A percentile compares a stretch with the other conserved stretches of the same genome.
Evolutionary conservation across 2,888 invertebrate species (phyloP).

Genomic region (Serrognathus titanus): DNA sequence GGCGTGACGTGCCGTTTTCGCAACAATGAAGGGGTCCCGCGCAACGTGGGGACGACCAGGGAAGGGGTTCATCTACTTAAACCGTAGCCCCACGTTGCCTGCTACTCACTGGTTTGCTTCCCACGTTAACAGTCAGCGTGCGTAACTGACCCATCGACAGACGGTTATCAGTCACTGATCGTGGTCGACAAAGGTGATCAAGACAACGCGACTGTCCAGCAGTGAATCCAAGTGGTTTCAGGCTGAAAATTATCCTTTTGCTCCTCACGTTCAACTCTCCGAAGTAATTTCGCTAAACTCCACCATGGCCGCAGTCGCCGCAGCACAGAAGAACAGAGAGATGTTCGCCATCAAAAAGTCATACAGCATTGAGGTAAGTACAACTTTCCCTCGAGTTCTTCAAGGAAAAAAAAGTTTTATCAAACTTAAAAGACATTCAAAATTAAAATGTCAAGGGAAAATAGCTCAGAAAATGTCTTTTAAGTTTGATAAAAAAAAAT

Average conservation of each 20-base stretch:
- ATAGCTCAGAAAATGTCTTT: no score
- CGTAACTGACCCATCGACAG: slow-evolving; percentile 40
- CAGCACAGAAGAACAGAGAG: slow-evolving; percentile 91
- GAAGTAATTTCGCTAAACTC: slow-evolving; percentile 1
- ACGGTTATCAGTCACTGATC: slow-evolving; percentile 47
- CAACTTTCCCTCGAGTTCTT: not conserved
- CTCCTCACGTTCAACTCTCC: slow-evolving; percentile 30
- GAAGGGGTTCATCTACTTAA: slow-evolving; percentile 47
- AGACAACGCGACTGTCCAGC: slow-evolving; percentile 51
- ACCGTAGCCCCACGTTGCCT: slow-evolving; percentile 39
- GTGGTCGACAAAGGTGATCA: slow-evolving; percentile 55
- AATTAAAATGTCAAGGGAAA: no score
- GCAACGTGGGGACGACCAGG: slow-evolving; percentile 51
- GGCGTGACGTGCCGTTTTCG: slow-evolving; percentile 55
- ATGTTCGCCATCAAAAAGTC: slow-evolving; percentile 97
- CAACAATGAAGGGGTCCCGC: slow-evolving; percentile 50
- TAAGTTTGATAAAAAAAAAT: no score
- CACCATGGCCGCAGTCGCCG: slow-evolving; percentile 79
- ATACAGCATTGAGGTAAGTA: slow-evolving; percentile 92
- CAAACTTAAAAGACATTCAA: no score
- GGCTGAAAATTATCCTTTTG: slow-evolving; percentile 34
- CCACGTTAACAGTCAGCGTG: slow-evolving; percentile 40
- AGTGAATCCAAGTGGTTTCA: slow-evolving; percentile 48
- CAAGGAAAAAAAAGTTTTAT: no score
- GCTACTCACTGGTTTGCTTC: slow-evolving; percentile 42